These are phyloP conservation scores for Drosophila varians DNA, from an alignment of 1,140 invertebrate genomes.

Conservation along the genomic window DNA sequence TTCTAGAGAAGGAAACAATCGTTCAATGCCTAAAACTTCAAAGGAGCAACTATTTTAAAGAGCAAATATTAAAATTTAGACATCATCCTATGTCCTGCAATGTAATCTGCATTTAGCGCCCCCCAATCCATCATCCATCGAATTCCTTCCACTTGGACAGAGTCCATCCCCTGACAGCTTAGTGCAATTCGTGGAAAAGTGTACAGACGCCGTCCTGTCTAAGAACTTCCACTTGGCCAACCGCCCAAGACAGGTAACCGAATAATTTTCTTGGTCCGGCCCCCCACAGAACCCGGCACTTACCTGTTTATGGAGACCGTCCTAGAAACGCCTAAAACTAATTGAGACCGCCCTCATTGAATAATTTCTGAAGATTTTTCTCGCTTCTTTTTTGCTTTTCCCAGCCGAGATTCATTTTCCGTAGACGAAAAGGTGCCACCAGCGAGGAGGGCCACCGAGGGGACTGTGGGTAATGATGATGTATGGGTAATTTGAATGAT, in stretches of 20 bases:
- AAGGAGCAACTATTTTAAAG: too few species aligned
- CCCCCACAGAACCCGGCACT: conserved; percentile 17
- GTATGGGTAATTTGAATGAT: conserved; percentile 81
- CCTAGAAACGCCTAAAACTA: conserved; percentile 77
- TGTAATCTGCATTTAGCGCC: conserved; percentile 42
- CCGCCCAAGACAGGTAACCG: conserved; percentile 58
- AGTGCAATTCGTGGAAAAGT: conserved; percentile 66
- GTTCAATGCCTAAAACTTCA: too few species aligned
- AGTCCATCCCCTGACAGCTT: conserved; percentile 30
- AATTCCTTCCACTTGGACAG: conserved; percentile 13
- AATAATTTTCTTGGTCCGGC: conserved; percentile 6
- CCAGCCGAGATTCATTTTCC: conserved; percentile 27
- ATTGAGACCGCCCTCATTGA: conserved; percentile 82
- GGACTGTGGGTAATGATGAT: conserved; percentile 74
- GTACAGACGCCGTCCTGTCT: conserved; percentile 54
- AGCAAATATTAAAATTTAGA: not conserved
- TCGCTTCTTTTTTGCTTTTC: conserved; percentile 37
- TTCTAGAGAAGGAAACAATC: too few species aligned
- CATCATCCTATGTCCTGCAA: not conserved
- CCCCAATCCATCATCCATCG: conserved; percentile 6
- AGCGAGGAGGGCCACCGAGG: conserved; percentile 2
- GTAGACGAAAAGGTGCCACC: conserved; percentile 66
- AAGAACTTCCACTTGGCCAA: conserved; percentile 68
- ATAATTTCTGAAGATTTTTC: conserved; percentile 69
- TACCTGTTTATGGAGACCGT: conserved; percentile 58